A percentile compares a stretch with the other conserved stretches of the same genome.
Conservation (phyloP, 2,797 vertebrate genomes). For the Cryptoprocta ferox region DNA sequence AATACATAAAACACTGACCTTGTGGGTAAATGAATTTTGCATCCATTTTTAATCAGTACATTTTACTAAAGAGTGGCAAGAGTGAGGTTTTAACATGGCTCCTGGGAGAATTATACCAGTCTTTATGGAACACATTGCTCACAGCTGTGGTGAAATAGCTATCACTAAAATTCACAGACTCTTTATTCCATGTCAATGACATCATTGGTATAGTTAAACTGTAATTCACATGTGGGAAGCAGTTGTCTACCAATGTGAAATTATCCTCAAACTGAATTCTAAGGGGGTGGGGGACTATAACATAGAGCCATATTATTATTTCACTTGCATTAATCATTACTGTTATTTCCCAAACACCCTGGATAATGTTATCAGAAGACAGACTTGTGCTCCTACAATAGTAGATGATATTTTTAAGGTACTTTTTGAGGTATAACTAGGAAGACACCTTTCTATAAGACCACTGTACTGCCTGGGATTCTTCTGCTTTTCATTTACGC, state of each 20-base stretch:
- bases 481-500: neutral
- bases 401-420: neutral
- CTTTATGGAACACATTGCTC: constrained; percentile 83
- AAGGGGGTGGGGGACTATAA: neutral
- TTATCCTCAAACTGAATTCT: constrained; percentile 62
- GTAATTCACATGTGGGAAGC: constrained; percentile 79
- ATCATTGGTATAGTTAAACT: constrained; percentile 82
- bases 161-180: constrained; percentile 82
- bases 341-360: constrained; percentile 29
- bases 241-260: constrained; percentile 68
- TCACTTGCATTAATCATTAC: constrained; percentile 34
- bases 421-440: neutral
- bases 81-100: constrained; percentile 72
- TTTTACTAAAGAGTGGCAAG: constrained; percentile 72
- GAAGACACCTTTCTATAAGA: neutral
- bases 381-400: neutral
- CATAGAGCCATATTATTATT: neutral
- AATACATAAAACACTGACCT: constrained; percentile 71
- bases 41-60: constrained; percentile 75
- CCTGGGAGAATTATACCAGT: constrained; percentile 58
- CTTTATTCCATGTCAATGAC: constrained; percentile 84
- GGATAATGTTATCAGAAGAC: neutral
- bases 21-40: constrained; percentile 61
- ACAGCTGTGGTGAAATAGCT: constrained; percentile 82
- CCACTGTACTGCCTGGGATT: neutral